Conservation (phyloP, 2,113 vertebrate genomes). For the Dicaeum eximium region DNA sequence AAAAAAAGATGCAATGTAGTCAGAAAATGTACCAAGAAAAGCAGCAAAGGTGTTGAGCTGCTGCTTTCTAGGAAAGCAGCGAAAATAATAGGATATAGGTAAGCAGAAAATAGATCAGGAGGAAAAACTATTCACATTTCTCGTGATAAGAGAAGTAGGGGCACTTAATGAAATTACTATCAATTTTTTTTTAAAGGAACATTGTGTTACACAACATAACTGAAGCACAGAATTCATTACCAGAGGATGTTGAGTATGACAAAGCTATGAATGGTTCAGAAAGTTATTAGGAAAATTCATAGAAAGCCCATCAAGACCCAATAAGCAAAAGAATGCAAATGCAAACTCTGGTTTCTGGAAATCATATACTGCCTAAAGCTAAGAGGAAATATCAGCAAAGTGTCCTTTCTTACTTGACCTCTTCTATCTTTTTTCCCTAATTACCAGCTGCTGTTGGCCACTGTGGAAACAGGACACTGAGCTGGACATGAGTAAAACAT, state of each 20-base stretch:
- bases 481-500: not conserved
- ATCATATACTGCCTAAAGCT: not conserved
- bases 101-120: not conserved
- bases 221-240: not conserved
- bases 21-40: not conserved
- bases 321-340: not conserved
- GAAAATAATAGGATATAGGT: not conserved
- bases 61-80: not conserved
- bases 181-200: not conserved
- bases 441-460: not conserved
- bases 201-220: not conserved
- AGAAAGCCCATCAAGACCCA: not conserved
- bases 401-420: not conserved
- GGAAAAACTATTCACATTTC: not conserved
- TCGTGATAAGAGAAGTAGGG: not conserved
- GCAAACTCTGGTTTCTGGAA: not conserved
- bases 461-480: not conserved
- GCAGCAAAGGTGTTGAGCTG: not conserved
- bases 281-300: not conserved
- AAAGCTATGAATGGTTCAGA: not conserved
- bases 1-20: not conserved
- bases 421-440: not conserved
- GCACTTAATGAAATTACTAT: not conserved
- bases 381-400: not conserved
- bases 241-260: not conserved